Percentiles rank a stretch among this genome's conserved stretches.
phyloP scores from a whole-genome alignment of 2,888 invertebrate genomes.

The Augochlorella aurata region DNA sequence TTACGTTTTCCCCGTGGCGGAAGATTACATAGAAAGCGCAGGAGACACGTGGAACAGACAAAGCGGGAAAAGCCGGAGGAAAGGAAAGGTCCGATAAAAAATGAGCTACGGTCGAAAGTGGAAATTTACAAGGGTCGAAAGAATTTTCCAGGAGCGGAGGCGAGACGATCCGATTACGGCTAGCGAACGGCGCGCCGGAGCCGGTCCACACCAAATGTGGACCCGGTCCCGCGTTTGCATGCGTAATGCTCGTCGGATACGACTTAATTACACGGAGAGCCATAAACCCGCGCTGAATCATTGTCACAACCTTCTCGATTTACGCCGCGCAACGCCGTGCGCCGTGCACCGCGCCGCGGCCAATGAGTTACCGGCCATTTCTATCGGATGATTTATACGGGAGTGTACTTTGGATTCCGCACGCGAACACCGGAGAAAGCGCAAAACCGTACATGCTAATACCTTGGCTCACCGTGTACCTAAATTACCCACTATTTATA shows the following conservation, averaged over 20 bases:
- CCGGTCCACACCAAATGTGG: slow-evolving; percentile 25
- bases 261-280: slow-evolving; percentile 74
- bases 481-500: slow-evolving; percentile 68
- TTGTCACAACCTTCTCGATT: slow-evolving; percentile 75
- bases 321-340: slow-evolving; percentile 59
- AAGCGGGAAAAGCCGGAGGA: background rate
- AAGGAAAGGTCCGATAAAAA: background rate
- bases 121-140: slow-evolving; percentile 7
- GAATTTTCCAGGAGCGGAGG: background rate
- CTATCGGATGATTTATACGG: slow-evolving; percentile 72
- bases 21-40: background rate
- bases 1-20: slow-evolving; percentile 23
- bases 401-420: slow-evolving; percentile 75
- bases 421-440: slow-evolving; percentile 47
- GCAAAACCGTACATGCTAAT: slow-evolving; percentile 66
- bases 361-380: slow-evolving; percentile 74
- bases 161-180: slow-evolving; percentile 46
- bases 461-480: slow-evolving; percentile 59
- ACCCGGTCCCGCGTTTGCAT: slow-evolving; percentile 48
- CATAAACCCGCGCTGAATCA: slow-evolving; percentile 74
- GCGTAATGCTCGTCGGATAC: slow-evolving; percentile 62
- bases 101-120: slow-evolving; percentile 15
- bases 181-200: slow-evolving; percentile 3
- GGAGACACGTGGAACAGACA: background rate
- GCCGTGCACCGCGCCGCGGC: slow-evolving; percentile 38